Evolutionary conservation across 1,140 invertebrate genomes (phyloP), one percentile per base, ranked within the genome.

Genomic region (Aplysia californica): DNA sequence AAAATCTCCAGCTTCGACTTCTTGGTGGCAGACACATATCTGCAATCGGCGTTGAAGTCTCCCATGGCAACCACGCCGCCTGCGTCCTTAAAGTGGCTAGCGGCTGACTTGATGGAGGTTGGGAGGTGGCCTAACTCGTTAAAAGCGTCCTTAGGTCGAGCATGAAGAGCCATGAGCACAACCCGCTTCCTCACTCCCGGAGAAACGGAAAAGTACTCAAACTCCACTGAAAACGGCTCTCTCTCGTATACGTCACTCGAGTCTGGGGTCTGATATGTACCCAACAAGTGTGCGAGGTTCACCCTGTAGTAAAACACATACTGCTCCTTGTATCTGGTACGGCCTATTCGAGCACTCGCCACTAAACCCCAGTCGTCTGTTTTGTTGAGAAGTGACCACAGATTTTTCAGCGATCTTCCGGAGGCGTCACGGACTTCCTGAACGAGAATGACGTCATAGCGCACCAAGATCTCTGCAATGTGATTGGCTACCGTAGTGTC

Each of bases 1-100:
- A 74, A 74, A 6, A 74, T 38, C 36, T 38, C 59, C 36, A 74
- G 3, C 0, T 3, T 3, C 1, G 26, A 1, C 38, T 35, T 3
- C 23, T 39, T 6, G 2, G 33, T 36, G 35, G 10, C 26, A 36
- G 29, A 64, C 21, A 74, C 15, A 41, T 74, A 74, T 35, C 36
- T 65, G 59, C 71, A 74, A 39, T 74, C 71, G n/a, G 71, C 71
- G 29, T 74, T 74, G 59, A 74, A 74, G 38, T 74, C 71, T 36
- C 71, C 71, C 71, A 74, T 38, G n/a, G 58, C 33, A 56, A 74
- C 33, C 10, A 74, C 36, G 35, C 58, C 71, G 21, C 33, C 20
- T 10, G 71, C 33, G n/a, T 74, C 21, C 6, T 21, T 23, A 31
- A 74, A 74, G 29, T 64, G 58, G 36, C 36, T 64, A 20, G 29